Conservation (phyloP, 2,888 invertebrate genomes). For the Drosophila lacicola region DNA sequence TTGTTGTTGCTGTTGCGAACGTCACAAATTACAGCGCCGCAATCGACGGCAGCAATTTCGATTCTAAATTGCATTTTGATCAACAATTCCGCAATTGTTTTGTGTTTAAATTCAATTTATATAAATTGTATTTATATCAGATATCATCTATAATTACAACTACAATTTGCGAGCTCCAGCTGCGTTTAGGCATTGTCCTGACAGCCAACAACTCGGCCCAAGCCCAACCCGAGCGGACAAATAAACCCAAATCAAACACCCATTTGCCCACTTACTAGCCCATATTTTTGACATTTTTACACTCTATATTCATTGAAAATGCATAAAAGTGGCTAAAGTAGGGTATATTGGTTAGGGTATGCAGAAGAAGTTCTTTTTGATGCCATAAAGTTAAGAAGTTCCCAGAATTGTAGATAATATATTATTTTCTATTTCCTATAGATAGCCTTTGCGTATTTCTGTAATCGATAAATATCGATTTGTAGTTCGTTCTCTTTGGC, state of each 20-base stretch:
- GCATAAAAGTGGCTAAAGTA: not conserved
- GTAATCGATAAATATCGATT: too few relatives aligned
- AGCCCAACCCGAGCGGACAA: not conserved
- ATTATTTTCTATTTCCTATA: too few relatives aligned
- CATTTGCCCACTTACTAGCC: not conserved
- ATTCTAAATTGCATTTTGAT: slow-evolving; percentile 82
- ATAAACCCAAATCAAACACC: not conserved
- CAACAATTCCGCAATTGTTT: slow-evolving; percentile 79
- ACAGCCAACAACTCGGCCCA: not conserved
- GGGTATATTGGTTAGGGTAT: not conserved
- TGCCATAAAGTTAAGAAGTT: too few relatives aligned
- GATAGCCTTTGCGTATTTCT: too few relatives aligned
- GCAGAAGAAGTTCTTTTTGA: not conserved
- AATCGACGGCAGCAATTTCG: slow-evolving; percentile 48
- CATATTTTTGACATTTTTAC: not conserved
- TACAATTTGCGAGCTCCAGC: slow-evolving; percentile 4
- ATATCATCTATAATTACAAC: slow-evolving; percentile 72
- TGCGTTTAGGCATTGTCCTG: slow-evolving; percentile 48
- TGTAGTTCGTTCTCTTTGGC: too few relatives aligned
- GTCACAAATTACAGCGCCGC: slow-evolving; percentile 38
- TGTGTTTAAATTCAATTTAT: slow-evolving; percentile 79
- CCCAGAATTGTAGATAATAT: too few relatives aligned
- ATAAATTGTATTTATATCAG: slow-evolving; percentile 63
- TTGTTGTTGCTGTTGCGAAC: not conserved
- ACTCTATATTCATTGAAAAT: not conserved